Conservation (phyloP, 1,140 invertebrate species). For the Acyrthosiphon pisum region DNA sequence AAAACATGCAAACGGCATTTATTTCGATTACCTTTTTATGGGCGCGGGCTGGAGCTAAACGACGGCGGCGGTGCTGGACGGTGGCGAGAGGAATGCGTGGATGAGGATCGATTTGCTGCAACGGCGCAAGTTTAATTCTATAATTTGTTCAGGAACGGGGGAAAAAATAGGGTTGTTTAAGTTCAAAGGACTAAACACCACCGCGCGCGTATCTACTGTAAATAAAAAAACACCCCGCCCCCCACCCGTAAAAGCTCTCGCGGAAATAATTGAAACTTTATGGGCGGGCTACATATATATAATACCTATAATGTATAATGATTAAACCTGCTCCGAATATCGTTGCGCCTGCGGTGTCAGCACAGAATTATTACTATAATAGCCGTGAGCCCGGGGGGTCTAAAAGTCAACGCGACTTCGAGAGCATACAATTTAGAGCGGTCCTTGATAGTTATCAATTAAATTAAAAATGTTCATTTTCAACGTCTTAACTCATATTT, state of each 20-base stretch:
- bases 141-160: background rate
- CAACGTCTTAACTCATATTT: background rate
- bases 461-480: background rate
- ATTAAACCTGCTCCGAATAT: background rate
- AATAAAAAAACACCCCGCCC: background rate
- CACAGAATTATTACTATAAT: background rate
- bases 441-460: background rate
- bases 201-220: background rate
- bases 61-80: background rate
- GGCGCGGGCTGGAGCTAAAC: background rate
- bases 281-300: background rate
- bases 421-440: background rate
- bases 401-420: background rate
- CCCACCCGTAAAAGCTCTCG: background rate
- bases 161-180: conserved; percentile 12
- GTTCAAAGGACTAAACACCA: conserved; percentile 7
- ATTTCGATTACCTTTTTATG: background rate
- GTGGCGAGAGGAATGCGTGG: background rate
- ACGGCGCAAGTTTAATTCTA: background rate
- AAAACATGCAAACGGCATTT: background rate
- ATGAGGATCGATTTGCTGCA: conserved; percentile 23
- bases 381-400: background rate
- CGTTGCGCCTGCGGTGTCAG: background rate
- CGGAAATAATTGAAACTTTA: conserved; percentile 41
- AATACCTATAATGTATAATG: background rate